Conservation (phyloP, 1,140 invertebrate species). For the Akabosia matsudoensis region DNA sequence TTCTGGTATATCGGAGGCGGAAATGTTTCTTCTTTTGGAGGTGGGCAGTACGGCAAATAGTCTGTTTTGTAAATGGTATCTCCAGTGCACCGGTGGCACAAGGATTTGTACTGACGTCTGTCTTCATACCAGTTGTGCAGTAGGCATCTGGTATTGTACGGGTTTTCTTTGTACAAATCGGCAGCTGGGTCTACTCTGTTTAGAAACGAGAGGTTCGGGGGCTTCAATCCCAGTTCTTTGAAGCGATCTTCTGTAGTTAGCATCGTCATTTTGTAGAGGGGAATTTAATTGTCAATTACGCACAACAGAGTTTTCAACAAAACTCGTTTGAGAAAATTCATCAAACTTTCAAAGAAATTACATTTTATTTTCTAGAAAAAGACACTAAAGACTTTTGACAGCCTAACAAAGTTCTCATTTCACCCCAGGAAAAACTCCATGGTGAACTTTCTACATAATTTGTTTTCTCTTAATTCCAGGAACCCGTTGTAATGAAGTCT, state of each 20-base stretch:
- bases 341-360: too few relatives aligned
- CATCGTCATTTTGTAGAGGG: background rate
- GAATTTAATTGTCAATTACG: too few relatives aligned
- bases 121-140: conserved; percentile 44
- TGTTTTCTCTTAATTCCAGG: too few relatives aligned
- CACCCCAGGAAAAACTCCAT: too few relatives aligned
- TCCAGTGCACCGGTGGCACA: conserved; percentile 38
- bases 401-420: too few relatives aligned
- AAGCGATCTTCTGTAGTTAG: background rate
- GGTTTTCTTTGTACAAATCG: background rate
- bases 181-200: background rate
- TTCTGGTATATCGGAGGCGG: conserved; percentile 8
- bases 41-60: conserved; percentile 25
- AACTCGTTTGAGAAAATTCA: too few relatives aligned
- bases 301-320: too few relatives aligned
- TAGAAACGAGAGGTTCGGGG: conserved; percentile 12
- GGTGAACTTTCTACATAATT: too few relatives aligned
- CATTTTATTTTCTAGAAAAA: too few relatives aligned
- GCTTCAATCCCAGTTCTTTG: conserved; percentile 1
- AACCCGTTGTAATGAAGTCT: too few relatives aligned
- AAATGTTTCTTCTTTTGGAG: background rate
- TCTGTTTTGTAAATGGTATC: conserved; percentile 30
- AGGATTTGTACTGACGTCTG: conserved; percentile 32
- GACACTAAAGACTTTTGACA: too few relatives aligned
- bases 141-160: conserved; percentile 27